These are phyloP conservation scores for Tretioscincus oriximinensis DNA, from an alignment of 2,113 vertebrate genomes.

Conservation along the genomic window DNA sequence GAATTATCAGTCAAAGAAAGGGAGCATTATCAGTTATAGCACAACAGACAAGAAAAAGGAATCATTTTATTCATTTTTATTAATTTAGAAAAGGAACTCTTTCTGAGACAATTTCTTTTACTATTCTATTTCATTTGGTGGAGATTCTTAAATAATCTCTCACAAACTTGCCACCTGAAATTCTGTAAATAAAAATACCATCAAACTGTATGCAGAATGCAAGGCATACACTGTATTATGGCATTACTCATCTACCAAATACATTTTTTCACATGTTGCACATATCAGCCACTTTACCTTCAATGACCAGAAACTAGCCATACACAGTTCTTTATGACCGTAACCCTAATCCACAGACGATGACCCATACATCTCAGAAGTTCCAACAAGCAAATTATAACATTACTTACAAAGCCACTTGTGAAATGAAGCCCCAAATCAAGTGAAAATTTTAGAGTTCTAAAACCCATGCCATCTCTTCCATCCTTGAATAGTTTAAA, in stretches of 20 bases:
- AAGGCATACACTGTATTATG: not conserved
- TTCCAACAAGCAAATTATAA: no score
- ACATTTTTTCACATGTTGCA: not conserved
- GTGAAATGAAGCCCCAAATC: not conserved
- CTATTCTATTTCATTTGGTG: not conserved
- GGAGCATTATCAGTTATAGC: not conserved
- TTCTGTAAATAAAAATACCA: not conserved
- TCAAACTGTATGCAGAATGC: no score
- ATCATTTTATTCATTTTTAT: no score
- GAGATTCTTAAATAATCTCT: not conserved
- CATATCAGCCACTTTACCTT: not conserved
- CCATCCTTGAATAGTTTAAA: not conserved
- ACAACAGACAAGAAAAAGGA: not conserved
- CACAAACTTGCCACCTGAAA: not conserved
- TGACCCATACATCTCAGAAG: not conserved
- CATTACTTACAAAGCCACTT: not conserved
- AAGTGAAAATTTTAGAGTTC: not conserved
- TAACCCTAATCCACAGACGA: no score
- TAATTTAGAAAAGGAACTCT: not conserved
- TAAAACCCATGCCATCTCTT: not conserved
- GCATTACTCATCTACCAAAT: not conserved
- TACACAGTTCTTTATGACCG: not conserved
- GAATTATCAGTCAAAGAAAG: not conserved
- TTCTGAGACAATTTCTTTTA: not conserved
- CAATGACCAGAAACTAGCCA: not conserved